phyloP scores from a whole-genome alignment of 2,888 invertebrate species.

The Trachelus tabidus region DNA sequence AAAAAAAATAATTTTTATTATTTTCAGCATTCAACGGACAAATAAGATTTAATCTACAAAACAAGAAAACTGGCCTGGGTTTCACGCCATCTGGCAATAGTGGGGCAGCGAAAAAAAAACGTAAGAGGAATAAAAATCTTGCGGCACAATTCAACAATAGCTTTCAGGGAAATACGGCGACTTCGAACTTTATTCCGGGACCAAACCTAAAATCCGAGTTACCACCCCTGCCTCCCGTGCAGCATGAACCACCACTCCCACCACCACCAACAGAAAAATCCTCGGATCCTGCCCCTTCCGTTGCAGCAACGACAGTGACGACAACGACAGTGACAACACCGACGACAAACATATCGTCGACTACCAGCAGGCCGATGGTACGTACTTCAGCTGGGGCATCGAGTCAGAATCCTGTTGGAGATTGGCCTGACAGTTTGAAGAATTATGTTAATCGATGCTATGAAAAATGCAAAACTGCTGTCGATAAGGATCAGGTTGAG shows the following conservation, averaged over 20 bases:
- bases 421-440: conserved; percentile 84
- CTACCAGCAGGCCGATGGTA: conserved; percentile 66
- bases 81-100: conserved; percentile 60
- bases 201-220: conserved; percentile 57
- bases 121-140: conserved; percentile 76
- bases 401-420: conserved; percentile 70
- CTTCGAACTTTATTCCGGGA: conserved; percentile 42
- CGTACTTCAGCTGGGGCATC: conserved; percentile 37
- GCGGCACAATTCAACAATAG: conserved; percentile 64
- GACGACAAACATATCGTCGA: conserved; percentile 59
- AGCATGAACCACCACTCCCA: conserved; percentile 65
- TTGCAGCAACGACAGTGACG: conserved; percentile 69
- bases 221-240: conserved; percentile 69
- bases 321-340: conserved; percentile 69
- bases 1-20: conserved; percentile 5
- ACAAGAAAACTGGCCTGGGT: conserved; percentile 61
- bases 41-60: conserved; percentile 62
- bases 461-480: conserved; percentile 85
- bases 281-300: conserved; percentile 63
- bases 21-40: conserved; percentile 58
- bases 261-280: conserved; percentile 68
- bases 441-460: conserved; percentile 94
- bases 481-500: conserved; percentile 95
- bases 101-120: conserved; percentile 78
- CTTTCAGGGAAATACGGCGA: conserved; percentile 54